Evolutionary conservation across 1,140 invertebrate species (phyloP).

Genomic region (Bactericera cockerelli): DNA sequence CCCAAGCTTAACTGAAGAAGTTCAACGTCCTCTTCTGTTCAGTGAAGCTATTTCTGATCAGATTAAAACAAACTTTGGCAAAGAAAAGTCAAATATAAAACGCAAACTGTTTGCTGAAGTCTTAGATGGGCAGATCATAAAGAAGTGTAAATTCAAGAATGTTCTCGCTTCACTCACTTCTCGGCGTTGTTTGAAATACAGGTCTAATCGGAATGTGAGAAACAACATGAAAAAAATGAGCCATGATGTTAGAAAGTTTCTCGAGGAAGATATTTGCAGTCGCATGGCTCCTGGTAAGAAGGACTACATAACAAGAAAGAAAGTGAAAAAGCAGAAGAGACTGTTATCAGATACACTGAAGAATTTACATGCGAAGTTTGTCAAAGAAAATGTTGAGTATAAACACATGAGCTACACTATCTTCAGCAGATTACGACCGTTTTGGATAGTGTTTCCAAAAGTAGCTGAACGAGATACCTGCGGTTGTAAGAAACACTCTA

Average conservation of each 20-base stretch:
- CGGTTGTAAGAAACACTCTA: slow-evolving; percentile 17
- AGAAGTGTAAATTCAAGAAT: background rate
- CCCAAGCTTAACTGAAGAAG: background rate
- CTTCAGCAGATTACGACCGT: slow-evolving; percentile 19
- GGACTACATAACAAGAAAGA: slow-evolving; percentile 22
- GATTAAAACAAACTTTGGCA: background rate
- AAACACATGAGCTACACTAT: slow-evolving; percentile 11
- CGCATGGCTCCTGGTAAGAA: slow-evolving; percentile 21
- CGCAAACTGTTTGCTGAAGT: background rate
- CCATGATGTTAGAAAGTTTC: slow-evolving; percentile 16
- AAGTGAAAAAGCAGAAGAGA: slow-evolving; percentile 20
- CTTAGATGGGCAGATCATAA: background rate
- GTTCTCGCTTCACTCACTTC: background rate
- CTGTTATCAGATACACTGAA: slow-evolving; percentile 21
- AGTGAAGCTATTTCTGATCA: background rate
- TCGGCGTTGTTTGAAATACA: background rate
- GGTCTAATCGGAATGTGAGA: background rate
- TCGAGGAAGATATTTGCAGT: slow-evolving; percentile 20
- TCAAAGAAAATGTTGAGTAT: slow-evolving; percentile 13
- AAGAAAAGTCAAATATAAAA: background rate
- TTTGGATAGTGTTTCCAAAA: slow-evolving; percentile 17
- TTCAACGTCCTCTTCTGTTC: background rate
- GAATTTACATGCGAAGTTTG: slow-evolving; percentile 20
- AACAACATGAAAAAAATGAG: slow-evolving; percentile 5
- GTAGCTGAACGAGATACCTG: slow-evolving; percentile 19